Base-by-base conservation (phyloP, 1,140 invertebrate species). In the Anastrepha obliqua region DNA sequence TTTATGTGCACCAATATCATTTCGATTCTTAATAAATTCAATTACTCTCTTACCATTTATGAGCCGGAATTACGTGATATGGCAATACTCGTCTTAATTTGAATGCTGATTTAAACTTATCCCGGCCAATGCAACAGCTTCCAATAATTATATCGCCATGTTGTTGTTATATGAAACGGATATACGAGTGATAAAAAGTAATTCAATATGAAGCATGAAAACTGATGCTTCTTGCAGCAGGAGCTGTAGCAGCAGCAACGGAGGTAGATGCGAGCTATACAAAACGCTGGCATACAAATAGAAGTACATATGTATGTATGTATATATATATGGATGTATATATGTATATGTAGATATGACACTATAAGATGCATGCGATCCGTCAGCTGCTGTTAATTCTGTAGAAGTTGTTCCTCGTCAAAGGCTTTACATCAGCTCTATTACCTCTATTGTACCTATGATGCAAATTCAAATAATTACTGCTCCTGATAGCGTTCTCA, bases 191-290 rank as follows among this genome's bases (percentile, higher is more conserved):
- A 51, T 42, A 47, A 81, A 81, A 20, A 20, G 47, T 81, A 81
- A 81, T 81, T 81, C 39, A 81, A 81, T 81, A 81, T 20, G 47
- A 81, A 81, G 74, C 47, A 42, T 29, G 8, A 4, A 51, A 81
- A 58, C 13, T 74, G 8, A 74, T 74, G 70, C 17, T 81, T 15
- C 74, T 1, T 15, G 60, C 60, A n/a, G 2, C 51, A 62, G n/a
- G 15, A 17, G 60, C 13, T n/a, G 15, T n/a, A 62, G 60, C 0
- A 4, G 60, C 15, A 62, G 11, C 11, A 3, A 11, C 1, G 2
- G 51, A 3, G 11, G 51, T 55, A 11, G 11, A 55, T 55, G 51
- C 3, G 11, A 55, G 51, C 11, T 55, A 11, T 55, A 55, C 51
- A 55, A 55, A 55, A 11, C 6, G 51, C 51, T 0, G 9, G 3